A percentile compares a stretch with the other conserved stretches of the same genome.
phyloP scores from a whole-genome alignment of 2,113 vertebrate species.

The Nettapus auritus region DNA sequence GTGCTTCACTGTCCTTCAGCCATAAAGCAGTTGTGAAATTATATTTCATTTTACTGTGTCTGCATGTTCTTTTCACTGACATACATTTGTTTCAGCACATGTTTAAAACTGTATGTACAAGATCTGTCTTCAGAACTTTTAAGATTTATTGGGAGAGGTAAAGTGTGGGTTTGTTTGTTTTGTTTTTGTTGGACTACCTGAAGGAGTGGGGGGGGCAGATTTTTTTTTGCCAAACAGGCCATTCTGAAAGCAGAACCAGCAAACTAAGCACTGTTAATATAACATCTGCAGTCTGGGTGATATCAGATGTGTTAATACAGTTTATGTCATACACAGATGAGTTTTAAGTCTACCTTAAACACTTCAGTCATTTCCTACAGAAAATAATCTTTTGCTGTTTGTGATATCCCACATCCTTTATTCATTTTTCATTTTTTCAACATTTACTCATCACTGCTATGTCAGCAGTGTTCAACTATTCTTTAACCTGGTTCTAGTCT shows the following conservation, averaged over 20 bases:
- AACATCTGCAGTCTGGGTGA: not conserved
- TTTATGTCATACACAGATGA: not conserved
- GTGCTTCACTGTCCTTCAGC: not conserved
- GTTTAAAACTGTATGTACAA: not conserved
- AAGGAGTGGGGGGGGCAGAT: not conserved
- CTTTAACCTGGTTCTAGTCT: not conserved
- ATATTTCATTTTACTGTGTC: not conserved
- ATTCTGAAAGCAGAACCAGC: not conserved
- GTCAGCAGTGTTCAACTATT: not conserved
- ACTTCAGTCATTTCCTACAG: not conserved
- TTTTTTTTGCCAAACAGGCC: not conserved
- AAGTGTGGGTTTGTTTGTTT: not conserved
- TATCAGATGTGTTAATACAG: not conserved
- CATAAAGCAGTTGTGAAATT: not conserved
- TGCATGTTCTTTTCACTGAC: rapidly evolving
- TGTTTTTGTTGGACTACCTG: not conserved
- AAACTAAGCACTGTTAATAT: not conserved
- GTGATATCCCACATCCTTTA: not conserved
- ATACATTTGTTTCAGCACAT: not conserved
- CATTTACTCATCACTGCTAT: not conserved
- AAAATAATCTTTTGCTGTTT: not conserved
- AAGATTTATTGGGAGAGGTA: not conserved
- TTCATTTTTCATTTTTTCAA: not conserved
- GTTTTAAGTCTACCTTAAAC: not conserved
- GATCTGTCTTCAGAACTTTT: not conserved